phyloP scores from a whole-genome alignment of 1,140 invertebrate genomes.

The Heliconius hermathena region DNA sequence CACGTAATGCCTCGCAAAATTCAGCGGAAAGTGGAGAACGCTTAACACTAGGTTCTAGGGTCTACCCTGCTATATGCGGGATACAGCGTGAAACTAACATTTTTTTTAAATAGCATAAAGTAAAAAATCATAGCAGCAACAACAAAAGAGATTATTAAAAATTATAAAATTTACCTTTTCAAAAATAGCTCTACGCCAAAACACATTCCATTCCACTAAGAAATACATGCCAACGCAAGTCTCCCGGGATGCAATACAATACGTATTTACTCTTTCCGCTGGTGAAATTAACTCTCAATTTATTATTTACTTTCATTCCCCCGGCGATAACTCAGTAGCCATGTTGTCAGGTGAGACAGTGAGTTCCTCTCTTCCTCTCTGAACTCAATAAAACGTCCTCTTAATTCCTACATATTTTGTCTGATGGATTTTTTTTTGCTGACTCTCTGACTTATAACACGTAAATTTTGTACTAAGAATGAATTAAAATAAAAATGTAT shows the following conservation, averaged over 20 bases:
- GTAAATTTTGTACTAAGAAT: neutral
- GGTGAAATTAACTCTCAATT: conserved; percentile 41
- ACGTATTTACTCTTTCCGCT: conserved; percentile 37
- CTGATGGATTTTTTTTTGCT: neutral
- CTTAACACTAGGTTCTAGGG: too few species aligned
- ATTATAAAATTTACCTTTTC: conserved; percentile 1
- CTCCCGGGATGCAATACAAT: conserved; percentile 21
- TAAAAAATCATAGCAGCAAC: neutral
- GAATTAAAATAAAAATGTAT: neutral
- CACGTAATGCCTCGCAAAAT: too few species aligned
- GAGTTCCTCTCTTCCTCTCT: neutral
- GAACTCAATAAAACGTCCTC: neutral
- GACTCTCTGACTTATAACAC: neutral
- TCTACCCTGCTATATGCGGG: too few species aligned
- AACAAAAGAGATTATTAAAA: neutral
- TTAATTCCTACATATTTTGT: conserved; percentile 11
- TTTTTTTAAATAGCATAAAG: neutral
- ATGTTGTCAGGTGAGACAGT: conserved; percentile 18
- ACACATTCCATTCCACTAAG: conserved; percentile 1
- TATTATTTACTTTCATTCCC: conserved; percentile 42
- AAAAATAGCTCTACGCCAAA: neutral
- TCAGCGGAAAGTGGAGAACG: too few species aligned
- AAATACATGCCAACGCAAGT: conserved; percentile 24
- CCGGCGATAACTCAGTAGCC: conserved; percentile 8
- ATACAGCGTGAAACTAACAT: too few species aligned